Conservation (phyloP, 2,113 vertebrate species). For the Strix uralensis region DNA sequence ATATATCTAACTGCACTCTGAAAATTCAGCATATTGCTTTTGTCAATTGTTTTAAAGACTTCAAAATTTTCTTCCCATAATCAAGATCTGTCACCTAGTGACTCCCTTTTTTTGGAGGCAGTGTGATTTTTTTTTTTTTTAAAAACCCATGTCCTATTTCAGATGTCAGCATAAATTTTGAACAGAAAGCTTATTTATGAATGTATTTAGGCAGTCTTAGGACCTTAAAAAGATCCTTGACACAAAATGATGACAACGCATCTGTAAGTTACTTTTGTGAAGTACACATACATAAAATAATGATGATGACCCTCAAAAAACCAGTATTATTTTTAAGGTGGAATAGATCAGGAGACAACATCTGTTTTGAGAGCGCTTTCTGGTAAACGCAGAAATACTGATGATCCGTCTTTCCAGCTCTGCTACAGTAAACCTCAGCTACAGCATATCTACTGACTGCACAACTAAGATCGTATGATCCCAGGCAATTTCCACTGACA, state of each 20-base stretch:
- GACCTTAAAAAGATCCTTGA: not conserved
- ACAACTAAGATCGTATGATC: constrained; percentile 52
- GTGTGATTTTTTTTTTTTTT: not conserved
- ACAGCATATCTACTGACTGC: not conserved
- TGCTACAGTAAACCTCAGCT: constrained; percentile 23
- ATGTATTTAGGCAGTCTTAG: not conserved
- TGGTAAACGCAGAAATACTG: not conserved
- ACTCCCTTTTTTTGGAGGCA: not conserved
- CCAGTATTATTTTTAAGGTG: constrained; percentile 1
- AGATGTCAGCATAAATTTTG: not conserved
- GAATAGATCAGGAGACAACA: not conserved
- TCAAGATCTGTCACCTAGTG: not conserved
- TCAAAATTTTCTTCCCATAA: not conserved
- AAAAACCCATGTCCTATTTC: not conserved
- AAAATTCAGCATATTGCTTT: not conserved
- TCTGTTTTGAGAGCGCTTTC: not conserved
- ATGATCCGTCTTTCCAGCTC: not conserved
- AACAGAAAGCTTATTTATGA: not conserved
- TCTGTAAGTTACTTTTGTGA: not conserved
- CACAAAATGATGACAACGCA: not conserved
- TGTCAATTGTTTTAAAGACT: not conserved
- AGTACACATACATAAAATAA: not conserved
- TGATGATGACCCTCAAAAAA: not conserved
- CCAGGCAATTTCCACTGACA: constrained; percentile 61
- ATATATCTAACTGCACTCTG: not conserved